Base-by-base conservation (phyloP, 2,888 invertebrate species). In the Tetheella fluctuosa region DNA sequence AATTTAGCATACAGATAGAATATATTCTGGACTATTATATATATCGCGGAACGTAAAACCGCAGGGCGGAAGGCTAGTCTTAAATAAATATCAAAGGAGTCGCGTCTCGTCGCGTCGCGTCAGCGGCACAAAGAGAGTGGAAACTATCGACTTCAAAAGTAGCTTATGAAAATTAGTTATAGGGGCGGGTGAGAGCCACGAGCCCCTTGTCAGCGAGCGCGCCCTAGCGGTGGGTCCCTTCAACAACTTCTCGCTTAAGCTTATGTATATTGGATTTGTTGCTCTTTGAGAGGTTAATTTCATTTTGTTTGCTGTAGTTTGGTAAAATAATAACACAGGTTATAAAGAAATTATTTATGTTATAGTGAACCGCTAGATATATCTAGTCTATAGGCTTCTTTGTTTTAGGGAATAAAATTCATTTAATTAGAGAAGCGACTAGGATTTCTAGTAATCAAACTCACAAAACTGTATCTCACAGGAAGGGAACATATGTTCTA, bases 121-220 rank as follows among this genome's bases (percentile, higher is more conserved):
- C 42, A 17, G n/a, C 7, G 7, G 7, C 42, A 42, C 42, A 42
- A 42, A 42, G 42, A 42, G n/a, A 37, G 37, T 37, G 37, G 37
- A 15, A 37, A 37, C 37, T 42, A 12, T 42, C 42, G 5, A 17
- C 42, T 42, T 42, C 39, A 39, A 39, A 39, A 39, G 39, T 39
- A 39, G n/a, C 39, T n/a, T n/a, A 39, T 39, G 39, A 39, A 39
- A 39, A 39, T 39, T 42, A 7, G 42, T 42, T 42, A 42, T 17
- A 42, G 42, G 42, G 42, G 17, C 7, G 6, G 7, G n/a, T 2
- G n/a, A 3, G 1, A 7, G 42, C 17, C 7, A 7, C 42, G 42
- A n/a, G 42, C 42, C 42, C 37, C 15, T 37, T 37, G 37, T 37
- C 37, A 37, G 15, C 37, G 15, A 37, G 37, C 34, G 34, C 34